These are phyloP conservation scores for Hycleus phaleratus DNA, from an alignment of 1,140 invertebrate genomes.

Conservation along the genomic window DNA sequence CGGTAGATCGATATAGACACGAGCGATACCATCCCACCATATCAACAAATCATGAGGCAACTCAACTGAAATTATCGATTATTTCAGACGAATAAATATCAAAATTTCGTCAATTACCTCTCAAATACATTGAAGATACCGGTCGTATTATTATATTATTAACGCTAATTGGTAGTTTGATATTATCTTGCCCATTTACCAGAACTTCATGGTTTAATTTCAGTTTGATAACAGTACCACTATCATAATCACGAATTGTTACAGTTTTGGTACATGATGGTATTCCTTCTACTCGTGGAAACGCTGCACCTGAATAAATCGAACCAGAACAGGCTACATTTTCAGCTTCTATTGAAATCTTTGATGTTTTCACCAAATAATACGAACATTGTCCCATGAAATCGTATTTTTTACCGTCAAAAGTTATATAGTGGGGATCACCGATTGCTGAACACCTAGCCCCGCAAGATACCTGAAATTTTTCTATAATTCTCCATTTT, in stretches of 20 bases:
- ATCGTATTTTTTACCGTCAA: conserved; percentile 73
- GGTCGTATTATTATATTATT: conserved; percentile 25
- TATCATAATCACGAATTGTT: conserved; percentile 45
- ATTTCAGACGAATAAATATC: no score
- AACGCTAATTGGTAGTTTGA: conserved; percentile 54
- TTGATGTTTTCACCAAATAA: conserved; percentile 59
- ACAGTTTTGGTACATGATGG: conserved; percentile 79
- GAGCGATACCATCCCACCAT: conserved; percentile 76
- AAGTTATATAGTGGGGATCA: conserved; percentile 86
- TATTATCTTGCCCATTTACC: conserved; percentile 63
- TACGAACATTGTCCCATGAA: conserved; percentile 88
- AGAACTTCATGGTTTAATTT: conserved; percentile 62
- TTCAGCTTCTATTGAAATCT: conserved; percentile 70
- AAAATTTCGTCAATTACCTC: no score
- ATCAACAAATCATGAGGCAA: conserved; percentile 68
- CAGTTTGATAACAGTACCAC: conserved; percentile 50
- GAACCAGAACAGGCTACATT: conserved; percentile 73
- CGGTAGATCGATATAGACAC: conserved; percentile 75
- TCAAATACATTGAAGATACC: no score
- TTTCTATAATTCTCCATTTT: no score
- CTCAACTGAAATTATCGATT: conserved; percentile 30
- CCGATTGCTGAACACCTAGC: conserved; percentile 72
- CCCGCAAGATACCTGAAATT: conserved; percentile 50
- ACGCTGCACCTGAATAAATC: no score
- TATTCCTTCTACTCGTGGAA: conserved; percentile 34